Conservation (phyloP, 2,797 vertebrate genomes). For the Eremophila alpestris region DNA sequence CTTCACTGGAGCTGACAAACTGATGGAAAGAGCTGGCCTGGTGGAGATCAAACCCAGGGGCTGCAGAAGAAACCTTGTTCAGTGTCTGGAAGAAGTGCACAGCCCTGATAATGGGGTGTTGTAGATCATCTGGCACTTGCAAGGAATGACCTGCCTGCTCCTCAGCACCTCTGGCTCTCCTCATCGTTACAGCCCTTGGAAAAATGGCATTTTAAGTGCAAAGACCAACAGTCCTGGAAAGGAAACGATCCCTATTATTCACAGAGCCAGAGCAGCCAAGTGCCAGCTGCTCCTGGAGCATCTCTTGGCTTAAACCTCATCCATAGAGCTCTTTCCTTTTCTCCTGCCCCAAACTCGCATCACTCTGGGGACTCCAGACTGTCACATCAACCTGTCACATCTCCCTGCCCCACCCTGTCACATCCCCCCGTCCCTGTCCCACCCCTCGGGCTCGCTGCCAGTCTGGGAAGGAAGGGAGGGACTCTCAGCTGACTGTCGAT, state of each 20-base stretch:
- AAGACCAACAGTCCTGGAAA: neutral
- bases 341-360: no score
- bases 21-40: constrained; percentile 10
- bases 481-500: no score
- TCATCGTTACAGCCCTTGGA: constrained; percentile 16
- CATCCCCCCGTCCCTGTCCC: no score
- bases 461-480: neutral
- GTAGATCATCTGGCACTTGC: constrained; percentile 9
- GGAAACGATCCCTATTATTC: neutral
- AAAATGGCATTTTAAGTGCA: constrained; percentile 27
- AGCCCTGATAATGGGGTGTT: neutral
- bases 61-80: constrained; percentile 3
- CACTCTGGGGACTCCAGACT: no score
- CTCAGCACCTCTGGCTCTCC: constrained; percentile 32
- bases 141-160: constrained; percentile 26
- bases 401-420: no score
- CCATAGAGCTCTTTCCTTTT: neutral
- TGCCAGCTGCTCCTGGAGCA: neutral
- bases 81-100: neutral
- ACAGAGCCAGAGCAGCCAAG: neutral
- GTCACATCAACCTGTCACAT: no score
- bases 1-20: constrained; percentile 38
- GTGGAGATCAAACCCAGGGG: constrained; percentile 19
- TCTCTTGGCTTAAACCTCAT: neutral
- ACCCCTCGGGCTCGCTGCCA: neutral